A percentile compares a stretch with the other conserved stretches of the same genome.
Evolutionary conservation across 2,888 invertebrate genomes (phyloP).

Genomic region (Listrodromus nycthemerus): DNA sequence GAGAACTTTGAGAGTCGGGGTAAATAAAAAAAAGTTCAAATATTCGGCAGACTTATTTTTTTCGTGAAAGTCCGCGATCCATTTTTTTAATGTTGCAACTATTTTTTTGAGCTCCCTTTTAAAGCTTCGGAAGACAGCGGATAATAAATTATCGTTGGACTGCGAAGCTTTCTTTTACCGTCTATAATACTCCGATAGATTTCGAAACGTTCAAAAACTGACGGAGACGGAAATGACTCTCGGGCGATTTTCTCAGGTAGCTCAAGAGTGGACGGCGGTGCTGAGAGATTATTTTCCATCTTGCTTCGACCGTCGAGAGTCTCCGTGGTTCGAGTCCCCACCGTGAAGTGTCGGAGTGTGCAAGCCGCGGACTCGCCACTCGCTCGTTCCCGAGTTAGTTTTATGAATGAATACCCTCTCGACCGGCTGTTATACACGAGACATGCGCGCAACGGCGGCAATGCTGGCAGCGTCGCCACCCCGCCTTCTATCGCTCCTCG

Average conservation of each 20-base stretch:
- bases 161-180: too few species aligned
- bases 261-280: background rate
- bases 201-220: background rate
- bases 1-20: too few species aligned
- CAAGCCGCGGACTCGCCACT: slow-evolving; percentile 66
- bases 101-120: background rate
- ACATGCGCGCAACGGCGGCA: slow-evolving; percentile 66
- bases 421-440: slow-evolving; percentile 68
- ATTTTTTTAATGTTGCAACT: background rate
- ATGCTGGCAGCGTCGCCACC: slow-evolving; percentile 55
- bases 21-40: background rate
- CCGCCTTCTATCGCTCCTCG: slow-evolving; percentile 56
- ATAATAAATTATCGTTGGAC: background rate
- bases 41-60: background rate
- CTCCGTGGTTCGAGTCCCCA: slow-evolving; percentile 57
- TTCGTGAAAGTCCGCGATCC: background rate
- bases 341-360: slow-evolving; percentile 62
- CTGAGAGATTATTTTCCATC: slow-evolving; percentile 23
- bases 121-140: too few species aligned
- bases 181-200: background rate
- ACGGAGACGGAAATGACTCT: background rate
- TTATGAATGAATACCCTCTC: slow-evolving; percentile 86
- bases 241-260: background rate
- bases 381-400: slow-evolving; percentile 76
- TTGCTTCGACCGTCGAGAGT: slow-evolving; percentile 41